Conservation (phyloP, 2,888 invertebrate species). For the Tachina lurida region DNA sequence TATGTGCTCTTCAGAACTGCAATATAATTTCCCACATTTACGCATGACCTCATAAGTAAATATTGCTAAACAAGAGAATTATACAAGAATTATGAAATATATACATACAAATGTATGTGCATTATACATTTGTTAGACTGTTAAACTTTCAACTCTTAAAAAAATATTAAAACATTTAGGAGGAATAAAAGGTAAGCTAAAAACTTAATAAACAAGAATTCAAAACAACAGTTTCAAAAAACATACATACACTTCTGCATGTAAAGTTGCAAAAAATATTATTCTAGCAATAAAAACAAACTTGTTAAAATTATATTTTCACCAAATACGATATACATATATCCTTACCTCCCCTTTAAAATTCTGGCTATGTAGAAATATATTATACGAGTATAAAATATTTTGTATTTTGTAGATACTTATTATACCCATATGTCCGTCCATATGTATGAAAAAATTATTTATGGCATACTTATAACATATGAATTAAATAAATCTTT, state of each 20-base stretch:
- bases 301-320: neutral
- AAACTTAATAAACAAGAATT: neutral
- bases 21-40: conserved; percentile 65
- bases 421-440: conserved; percentile 11
- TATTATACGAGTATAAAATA: conserved; percentile 13
- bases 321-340: neutral
- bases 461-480: conserved; percentile 25
- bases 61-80: conserved; percentile 55
- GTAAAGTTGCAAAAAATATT: neutral
- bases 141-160: conserved; percentile 59
- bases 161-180: conserved; percentile 20
- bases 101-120: no score
- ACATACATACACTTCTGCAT: neutral
- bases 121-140: conserved; percentile 38
- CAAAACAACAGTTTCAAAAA: neutral
- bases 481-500: conserved; percentile 39
- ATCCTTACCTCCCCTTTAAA: neutral
- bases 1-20: conserved; percentile 22
- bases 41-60: conserved; percentile 71
- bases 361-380: conserved; percentile 8
- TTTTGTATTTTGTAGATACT: conserved; percentile 25
- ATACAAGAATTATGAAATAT: conserved; percentile 53
- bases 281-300: neutral
- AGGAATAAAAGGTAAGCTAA: conserved; percentile 42
- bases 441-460: conserved; percentile 9